Conservation (phyloP, 2,888 invertebrate species). For the Plutella xylostella region DNA sequence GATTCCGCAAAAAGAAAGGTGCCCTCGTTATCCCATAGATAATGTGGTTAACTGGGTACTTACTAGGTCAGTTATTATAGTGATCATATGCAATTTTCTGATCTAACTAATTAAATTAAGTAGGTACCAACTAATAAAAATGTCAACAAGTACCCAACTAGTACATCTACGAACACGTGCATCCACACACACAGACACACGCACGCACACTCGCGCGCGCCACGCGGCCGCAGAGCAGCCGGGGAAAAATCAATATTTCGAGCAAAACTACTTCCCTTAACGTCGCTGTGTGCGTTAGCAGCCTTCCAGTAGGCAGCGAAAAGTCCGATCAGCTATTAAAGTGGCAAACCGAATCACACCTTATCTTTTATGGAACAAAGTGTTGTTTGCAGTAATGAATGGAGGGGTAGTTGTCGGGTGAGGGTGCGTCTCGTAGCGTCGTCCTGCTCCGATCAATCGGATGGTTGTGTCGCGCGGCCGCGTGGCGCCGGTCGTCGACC, state of each 20-base stretch:
- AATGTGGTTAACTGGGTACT: no score
- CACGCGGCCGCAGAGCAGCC: conserved; percentile 39
- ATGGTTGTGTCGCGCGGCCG: conserved; percentile 54
- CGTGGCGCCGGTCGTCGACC: conserved; percentile 65
- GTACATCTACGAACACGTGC: conserved; percentile 62
- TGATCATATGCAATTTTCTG: no score
- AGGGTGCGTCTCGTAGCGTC: conserved; percentile 47
- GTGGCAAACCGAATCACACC: conserved; percentile 38
- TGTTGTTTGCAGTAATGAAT: conserved; percentile 38
- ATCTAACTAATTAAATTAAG: no score
- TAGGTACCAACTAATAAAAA: not conserved
- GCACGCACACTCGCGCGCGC: conserved; percentile 25
- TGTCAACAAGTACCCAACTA: not conserved
- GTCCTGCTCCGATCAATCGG: conserved; percentile 66
- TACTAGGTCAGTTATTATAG: no score
- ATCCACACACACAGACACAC: conserved; percentile 58
- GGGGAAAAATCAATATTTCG: conserved; percentile 70
- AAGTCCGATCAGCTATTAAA: conserved; percentile 27
- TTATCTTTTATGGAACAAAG: conserved; percentile 44
- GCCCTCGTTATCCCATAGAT: no score
- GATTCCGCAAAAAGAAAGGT: no score
- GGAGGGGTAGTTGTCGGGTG: conserved; percentile 49
- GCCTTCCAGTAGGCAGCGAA: conserved; percentile 22
- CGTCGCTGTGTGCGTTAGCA: conserved; percentile 47
- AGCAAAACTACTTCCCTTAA: conserved; percentile 67